Base-by-base conservation (phyloP, 1,140 invertebrate genomes). In the Fopius arisanus region DNA sequence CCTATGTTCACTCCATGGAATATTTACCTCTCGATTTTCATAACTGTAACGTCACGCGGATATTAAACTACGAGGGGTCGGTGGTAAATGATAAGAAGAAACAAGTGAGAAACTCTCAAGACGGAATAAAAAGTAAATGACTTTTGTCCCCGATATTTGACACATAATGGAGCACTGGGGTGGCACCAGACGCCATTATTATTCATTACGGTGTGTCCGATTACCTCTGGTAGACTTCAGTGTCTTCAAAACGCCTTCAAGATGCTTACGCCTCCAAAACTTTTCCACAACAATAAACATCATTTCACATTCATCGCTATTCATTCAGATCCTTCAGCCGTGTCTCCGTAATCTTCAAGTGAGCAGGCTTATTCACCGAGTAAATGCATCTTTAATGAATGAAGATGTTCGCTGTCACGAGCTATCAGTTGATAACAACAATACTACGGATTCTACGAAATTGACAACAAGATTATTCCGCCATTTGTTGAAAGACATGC, bases 21-120 rank as follows among this genome's bases (percentile, higher is more conserved):
- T 88, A 88, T 88, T 88, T 83, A 87, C 87, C 84, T 81, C 84
- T 87, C 85, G 86, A 48, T 86, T 88, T 88, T 87, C 87, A 86
- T 87, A 86, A 81, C 81, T 74, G 78, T 72, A 62, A 43, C 37
- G 12, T 67, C 63, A 48, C 43, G 43, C 43, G 7, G 7, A 14
- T 48, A 19, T 48, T 48, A 48, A 48, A 16, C 43, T n/a, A 19
- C 43, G 10, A 16, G 43, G 43, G 43, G 43, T 48, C 5, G 2
- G 7, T 16, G n/a, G n/a, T 48, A 48, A 48, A 48, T 48, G 43
- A 48, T 48, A 72, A 72, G 68, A 68, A 48, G 68, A 72, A 23
- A 43, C 12, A 33, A n/a, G 51, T 23, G 40, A 12, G 14, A 65
- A 48, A 48, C 10, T 48, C 43, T n/a, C n/a, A 19, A 29, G 43